A percentile compares a stretch with the other conserved stretches of the same genome.
Conservation (phyloP, 2,888 invertebrate genomes). For the Agrochola litura region DNA sequence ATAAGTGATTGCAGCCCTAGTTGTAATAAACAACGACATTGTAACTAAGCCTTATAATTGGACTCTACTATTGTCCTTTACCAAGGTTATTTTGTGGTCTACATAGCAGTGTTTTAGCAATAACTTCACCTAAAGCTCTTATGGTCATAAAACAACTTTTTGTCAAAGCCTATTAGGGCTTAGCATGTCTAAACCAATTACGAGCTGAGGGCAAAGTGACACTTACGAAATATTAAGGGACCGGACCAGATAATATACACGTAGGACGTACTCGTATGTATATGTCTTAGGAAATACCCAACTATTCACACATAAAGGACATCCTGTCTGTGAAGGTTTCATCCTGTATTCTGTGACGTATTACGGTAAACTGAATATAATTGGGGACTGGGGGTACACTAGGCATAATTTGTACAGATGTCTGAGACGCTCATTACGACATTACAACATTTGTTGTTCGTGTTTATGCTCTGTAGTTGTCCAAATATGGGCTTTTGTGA, state of each 20-base stretch:
- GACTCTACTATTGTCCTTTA: neutral
- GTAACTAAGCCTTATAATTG: neutral
- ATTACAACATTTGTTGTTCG: no score
- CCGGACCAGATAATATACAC: conserved; percentile 2
- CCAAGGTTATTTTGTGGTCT: neutral
- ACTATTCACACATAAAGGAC: conserved; percentile 10
- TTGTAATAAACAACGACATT: neutral
- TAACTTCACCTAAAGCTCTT: conserved; percentile 4
- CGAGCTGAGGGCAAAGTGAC: neutral
- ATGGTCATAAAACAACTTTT: conserved; percentile 13
- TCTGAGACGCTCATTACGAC: neutral
- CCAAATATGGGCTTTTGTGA: neutral
- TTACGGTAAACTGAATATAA: conserved; percentile 16
- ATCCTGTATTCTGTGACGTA: conserved; percentile 18
- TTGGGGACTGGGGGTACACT: conserved; percentile 3
- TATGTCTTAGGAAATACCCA: conserved; percentile 17
- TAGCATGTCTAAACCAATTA: conserved; percentile 19
- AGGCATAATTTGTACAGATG: neutral
- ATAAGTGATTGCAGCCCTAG: no score
- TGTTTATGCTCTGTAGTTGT: no score
- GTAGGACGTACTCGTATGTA: neutral
- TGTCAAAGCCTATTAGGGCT: conserved; percentile 15
- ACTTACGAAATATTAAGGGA: conserved; percentile 2
- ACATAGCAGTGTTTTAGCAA: neutral
- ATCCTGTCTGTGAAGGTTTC: neutral